Evolutionary conservation across 2,888 invertebrate species (phyloP).

Genomic region (Amphipoea lucens): DNA sequence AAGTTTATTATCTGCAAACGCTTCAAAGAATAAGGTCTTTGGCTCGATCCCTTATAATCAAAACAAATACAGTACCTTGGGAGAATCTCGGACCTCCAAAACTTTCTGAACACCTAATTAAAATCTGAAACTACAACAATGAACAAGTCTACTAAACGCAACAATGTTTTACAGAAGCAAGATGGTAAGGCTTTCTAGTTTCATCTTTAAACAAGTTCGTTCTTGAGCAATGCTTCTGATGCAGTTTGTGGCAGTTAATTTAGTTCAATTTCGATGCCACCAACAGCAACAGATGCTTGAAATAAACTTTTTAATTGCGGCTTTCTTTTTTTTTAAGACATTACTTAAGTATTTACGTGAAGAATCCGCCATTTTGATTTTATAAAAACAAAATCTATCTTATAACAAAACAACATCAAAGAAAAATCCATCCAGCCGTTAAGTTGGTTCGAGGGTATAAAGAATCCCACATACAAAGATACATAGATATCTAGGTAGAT

Average conservation of each 20-base stretch:
- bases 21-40: neutral
- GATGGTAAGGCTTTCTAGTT: neutral
- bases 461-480: neutral
- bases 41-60: neutral
- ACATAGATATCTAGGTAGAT: neutral
- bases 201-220: neutral
- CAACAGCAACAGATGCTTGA: neutral
- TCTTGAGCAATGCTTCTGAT: no score
- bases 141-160: neutral
- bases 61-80: constrained; percentile 12
- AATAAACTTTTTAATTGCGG: neutral
- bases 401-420: neutral
- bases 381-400: neutral
- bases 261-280: no score
- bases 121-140: neutral
- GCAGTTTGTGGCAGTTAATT: no score
- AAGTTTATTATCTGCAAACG: neutral
- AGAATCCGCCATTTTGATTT: neutral
- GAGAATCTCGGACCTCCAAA: neutral
- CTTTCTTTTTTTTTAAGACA: neutral
- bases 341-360: neutral
- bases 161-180: neutral
- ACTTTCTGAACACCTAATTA: neutral
- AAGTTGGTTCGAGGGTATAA: neutral
- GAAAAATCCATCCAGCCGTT: no score